Evolutionary conservation across 1,140 invertebrate species (phyloP), one percentile per base, ranked within the genome.

Genomic region (Pemphigus obesinymphae): DNA sequence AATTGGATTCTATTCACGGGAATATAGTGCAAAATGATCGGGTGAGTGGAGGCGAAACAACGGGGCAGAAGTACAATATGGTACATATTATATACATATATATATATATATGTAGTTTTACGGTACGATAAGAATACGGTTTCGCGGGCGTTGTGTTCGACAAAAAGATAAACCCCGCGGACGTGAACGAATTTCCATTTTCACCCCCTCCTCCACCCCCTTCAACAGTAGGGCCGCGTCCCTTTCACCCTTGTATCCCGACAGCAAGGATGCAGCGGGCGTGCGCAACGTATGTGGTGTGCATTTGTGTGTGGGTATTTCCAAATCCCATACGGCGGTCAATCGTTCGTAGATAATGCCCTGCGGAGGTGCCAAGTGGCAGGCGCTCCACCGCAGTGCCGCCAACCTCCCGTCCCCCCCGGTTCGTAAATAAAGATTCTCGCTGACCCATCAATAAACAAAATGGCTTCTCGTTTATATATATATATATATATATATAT

Each of bases 141-240:
- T 45, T 45, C 40, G n/a, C n/a, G n/a, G 10, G n/a, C 5, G n/a
- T 40, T 6, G 50, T 78, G 23, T 75, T 75, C 72, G 48, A 75
- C 72, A 75, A 76, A 37, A 76, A 76, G 48, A 76, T 76, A 76
- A 76, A 58, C 73, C 48, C 26, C 48, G 73, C 55, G 76, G 76
- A 80, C 76, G 76, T 80, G 76, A 80, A 80, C 76, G 53, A 45
- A 80, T 58, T 80, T 80, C 76, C 76, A 80, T 80, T 80, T 80
- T 78, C 31, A 17, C 50, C 53, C 3, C 53, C 20, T 10, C 48
- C 11, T 6, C 31, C 48, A 7, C 10, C 20, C 6, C 45, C 4
- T 45, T 45, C 4, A 0, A 20, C 13, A 20, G n/a, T n/a, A n/a
- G n/a, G n/a, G 3, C 26, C 11, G n/a, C 70, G 7, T 72, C 58